Base-by-base conservation (phyloP, 1,140 invertebrate species). In the Temnothorax curvispinosus region DNA sequence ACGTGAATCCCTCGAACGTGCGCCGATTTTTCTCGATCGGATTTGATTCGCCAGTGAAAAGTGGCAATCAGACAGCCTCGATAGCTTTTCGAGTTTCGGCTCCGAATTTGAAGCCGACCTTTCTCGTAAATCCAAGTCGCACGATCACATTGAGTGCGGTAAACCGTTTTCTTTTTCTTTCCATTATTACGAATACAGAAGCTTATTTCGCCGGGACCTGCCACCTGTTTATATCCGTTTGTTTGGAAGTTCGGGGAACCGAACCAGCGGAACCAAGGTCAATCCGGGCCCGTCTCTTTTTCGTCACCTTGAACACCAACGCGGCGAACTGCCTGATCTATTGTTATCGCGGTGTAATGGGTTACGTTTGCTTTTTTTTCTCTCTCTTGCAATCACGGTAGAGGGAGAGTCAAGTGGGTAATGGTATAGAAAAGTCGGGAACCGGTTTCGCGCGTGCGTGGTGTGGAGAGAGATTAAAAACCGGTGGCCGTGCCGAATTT, bases 21-120 rank as follows among this genome's bases (percentile, higher is more conserved):
- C 5, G 41, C 5, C 13, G 67, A 71, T 35, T 27, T 52, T 50
- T 13, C 3, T 35, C 9, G 32, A n/a, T 75, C 18, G 11, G 11
- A 75, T 54, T 75, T 56, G n/a, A 75, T n/a, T 38, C 7, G 52
- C n/a, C 15, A 5, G 50, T 21, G 18, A 74, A 58, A 75, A 75
- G 9, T 1, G 11, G 27, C 27, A 27, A 27, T 27, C 27, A 27
- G 38, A 13, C n/a, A 8, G 4, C 8, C 15, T 54, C 32, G 13
- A 35, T 18, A 13, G 8, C 27, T 21, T n/a, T 50, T 9, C 8
- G 35, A 38, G 9, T 13, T 9, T 13, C 1, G 18, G 35, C 6
- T 44, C 4, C 11, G n/a, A 69, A 21, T 27, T 44, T 44, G 11
- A 1, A 5, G 38, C 27, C 27, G 56, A 11, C 11, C 41, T 41